phyloP scores from a whole-genome alignment of 2,797 vertebrate genomes.

The Mus minutoides region DNA sequence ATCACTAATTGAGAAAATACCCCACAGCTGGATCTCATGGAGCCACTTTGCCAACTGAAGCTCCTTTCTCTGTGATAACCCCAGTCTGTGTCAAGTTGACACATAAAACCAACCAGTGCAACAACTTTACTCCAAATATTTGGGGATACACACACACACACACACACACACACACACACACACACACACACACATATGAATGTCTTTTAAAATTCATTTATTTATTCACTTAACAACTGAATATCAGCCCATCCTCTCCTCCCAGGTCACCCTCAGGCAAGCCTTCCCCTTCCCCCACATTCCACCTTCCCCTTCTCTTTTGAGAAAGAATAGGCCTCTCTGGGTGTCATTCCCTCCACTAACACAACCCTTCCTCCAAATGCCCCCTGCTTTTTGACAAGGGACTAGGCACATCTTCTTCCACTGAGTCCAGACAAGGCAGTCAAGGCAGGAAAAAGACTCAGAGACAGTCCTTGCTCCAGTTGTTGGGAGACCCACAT shows the following conservation, averaged over 20 bases:
- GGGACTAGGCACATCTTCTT: neutral
- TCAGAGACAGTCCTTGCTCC: too few relatives aligned
- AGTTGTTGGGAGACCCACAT: too few relatives aligned
- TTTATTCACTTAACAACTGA: neutral
- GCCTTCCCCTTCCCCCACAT: neutral
- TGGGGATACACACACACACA: too few relatives aligned
- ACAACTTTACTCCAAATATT: too few relatives aligned
- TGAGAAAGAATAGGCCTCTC: neutral
- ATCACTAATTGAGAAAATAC: too few relatives aligned
- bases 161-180: too few relatives aligned
- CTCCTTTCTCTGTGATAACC: too few relatives aligned
- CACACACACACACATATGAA: neutral
- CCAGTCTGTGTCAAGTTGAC: too few relatives aligned
- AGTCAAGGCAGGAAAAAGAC: too few relatives aligned
- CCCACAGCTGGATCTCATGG: too few relatives aligned
- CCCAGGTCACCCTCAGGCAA: neutral
- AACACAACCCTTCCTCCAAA: neutral
- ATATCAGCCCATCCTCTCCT: neutral
- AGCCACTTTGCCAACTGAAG: too few relatives aligned
- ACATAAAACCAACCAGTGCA: too few relatives aligned
- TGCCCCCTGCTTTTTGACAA: neutral
- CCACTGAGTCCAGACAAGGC: neutral
- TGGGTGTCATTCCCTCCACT: neutral
- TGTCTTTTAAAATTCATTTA: neutral
- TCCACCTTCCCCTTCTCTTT: neutral